phyloP scores from a whole-genome alignment of 1,140 invertebrate species.

The Carcinoscorpius rotundicauda region DNA sequence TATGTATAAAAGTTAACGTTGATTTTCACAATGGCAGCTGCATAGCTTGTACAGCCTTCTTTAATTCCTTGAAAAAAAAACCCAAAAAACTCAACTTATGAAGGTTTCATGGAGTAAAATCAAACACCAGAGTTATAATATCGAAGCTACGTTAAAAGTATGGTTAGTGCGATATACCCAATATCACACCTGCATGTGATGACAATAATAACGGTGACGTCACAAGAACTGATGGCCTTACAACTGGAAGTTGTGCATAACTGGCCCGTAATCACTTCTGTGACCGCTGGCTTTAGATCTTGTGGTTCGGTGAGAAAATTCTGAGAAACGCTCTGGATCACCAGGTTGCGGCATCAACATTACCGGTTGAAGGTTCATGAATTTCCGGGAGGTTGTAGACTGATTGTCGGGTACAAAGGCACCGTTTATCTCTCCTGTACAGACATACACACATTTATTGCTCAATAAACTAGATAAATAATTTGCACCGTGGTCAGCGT shows the following conservation, averaged over 20 bases:
- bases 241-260: constrained; percentile 16
- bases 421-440: constrained; percentile 71
- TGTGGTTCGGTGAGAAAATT: constrained; percentile 14
- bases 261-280: constrained; percentile 8
- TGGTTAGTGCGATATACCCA: no score
- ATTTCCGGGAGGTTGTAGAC: constrained; percentile 67
- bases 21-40: no score
- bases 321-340: constrained; percentile 15
- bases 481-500: not conserved
- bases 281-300: constrained; percentile 10
- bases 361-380: constrained; percentile 62
- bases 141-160: no score
- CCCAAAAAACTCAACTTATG: no score
- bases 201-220: no score
- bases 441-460: constrained; percentile 9
- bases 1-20: no score
- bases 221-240: not conserved
- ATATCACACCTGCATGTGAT: no score
- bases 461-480: not conserved
- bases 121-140: no score
- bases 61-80: no score
- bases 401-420: constrained; percentile 61
- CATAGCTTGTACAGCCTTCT: no score
- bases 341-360: constrained; percentile 16
- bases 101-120: no score